Conservation (phyloP, 2,888 invertebrate species). For the Himalopsyche tibetana region DNA sequence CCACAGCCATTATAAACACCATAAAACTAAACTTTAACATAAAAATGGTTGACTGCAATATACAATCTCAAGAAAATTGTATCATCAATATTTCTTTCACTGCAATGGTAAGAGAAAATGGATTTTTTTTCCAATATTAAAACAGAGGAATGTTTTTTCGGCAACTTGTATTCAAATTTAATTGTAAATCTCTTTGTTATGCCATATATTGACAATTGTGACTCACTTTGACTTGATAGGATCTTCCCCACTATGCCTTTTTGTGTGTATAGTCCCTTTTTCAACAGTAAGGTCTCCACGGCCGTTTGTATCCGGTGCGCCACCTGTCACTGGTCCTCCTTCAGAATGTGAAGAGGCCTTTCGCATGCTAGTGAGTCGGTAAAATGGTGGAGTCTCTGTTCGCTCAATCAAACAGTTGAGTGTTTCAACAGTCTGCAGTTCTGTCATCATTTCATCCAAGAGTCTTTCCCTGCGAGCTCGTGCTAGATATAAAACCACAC, state of each 20-base stretch:
- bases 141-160: no score
- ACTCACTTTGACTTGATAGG: constrained; percentile 85
- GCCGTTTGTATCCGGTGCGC: constrained; percentile 70
- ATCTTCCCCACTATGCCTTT: constrained; percentile 93
- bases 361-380: constrained; percentile 93
- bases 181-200: no score
- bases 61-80: no score
- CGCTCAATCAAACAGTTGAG: constrained; percentile 96
- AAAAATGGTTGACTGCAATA: no score
- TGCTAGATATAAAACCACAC: constrained; percentile 95
- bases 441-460: constrained; percentile 97
- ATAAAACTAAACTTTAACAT: no score
- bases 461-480: constrained; percentile 94
- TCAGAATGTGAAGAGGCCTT: constrained; percentile 92
- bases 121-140: no score
- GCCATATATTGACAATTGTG: not conserved
- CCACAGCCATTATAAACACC: no score
- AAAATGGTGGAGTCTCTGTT: constrained; percentile 98
- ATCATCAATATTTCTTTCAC: no score
- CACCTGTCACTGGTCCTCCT: constrained; percentile 73
- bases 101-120: no score
- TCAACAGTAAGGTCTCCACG: constrained; percentile 84
- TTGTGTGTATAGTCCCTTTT: constrained; percentile 97
- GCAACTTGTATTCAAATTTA: no score
- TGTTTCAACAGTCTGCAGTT: constrained; percentile 97